phyloP scores from a whole-genome alignment of 2,797 vertebrate genomes.

The Gallinago solitaria region DNA sequence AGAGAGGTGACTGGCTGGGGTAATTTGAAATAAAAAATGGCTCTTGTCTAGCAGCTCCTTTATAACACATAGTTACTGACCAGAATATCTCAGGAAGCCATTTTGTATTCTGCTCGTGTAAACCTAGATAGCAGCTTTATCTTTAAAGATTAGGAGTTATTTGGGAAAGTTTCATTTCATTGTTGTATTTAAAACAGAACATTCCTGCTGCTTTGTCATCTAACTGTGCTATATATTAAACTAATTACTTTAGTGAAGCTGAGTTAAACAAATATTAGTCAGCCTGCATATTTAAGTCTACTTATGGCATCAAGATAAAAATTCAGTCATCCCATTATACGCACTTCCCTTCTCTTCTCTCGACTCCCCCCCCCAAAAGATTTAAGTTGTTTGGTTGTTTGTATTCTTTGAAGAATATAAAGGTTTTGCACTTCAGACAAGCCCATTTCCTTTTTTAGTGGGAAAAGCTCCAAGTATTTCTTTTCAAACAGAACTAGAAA shows the following conservation, averaged over 20 bases:
- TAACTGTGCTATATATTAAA: conserved; percentile 31
- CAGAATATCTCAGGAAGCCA: conserved; percentile 49
- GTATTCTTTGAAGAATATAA: conserved; percentile 45
- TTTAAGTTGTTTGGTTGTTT: conserved; percentile 51
- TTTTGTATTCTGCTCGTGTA: conserved; percentile 60
- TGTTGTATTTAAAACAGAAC: conserved; percentile 40
- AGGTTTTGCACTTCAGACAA: conserved; percentile 59
- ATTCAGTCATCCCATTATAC: conserved; percentile 4
- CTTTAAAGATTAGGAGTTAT: conserved; percentile 61
- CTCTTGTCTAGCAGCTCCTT: conserved; percentile 47
- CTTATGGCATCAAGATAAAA: conserved; percentile 50
- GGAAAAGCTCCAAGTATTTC: conserved; percentile 85
- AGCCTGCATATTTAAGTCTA: conserved; percentile 15
- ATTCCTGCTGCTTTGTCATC: not conserved
- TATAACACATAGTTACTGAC: conserved; percentile 52
- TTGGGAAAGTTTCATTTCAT: conserved; percentile 57
- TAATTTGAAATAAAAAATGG: conserved; percentile 67
- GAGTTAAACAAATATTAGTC: conserved; percentile 42
- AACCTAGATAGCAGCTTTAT: conserved; percentile 62
- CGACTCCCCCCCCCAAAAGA: not conserved
- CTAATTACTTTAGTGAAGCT: conserved; percentile 35
- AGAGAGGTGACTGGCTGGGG: conserved; percentile 17
- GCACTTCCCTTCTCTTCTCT: conserved; percentile 24
- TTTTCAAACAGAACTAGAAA: conserved; percentile 81
- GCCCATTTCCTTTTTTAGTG: conserved; percentile 79